A percentile compares a stretch with the other conserved stretches of the same genome.
Conservation (phyloP, 2,888 invertebrate genomes). For the Tethea ocularis region DNA sequence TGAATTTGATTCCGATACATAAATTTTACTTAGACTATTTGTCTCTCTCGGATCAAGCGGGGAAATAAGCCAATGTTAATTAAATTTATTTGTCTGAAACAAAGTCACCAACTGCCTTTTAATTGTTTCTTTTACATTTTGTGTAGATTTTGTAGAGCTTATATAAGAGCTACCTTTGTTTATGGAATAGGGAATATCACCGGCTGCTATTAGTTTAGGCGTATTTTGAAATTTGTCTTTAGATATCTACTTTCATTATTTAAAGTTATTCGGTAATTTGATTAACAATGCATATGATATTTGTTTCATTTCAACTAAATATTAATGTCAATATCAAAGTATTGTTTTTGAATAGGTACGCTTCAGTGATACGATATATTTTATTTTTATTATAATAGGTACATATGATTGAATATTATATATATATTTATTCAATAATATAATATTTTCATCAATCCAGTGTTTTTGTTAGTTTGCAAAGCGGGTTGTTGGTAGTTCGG, state of each 20-base stretch:
- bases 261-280: too few species aligned
- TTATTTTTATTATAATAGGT: too few species aligned
- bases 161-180: background rate
- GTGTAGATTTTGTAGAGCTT: constrained; percentile 14
- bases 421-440: too few species aligned
- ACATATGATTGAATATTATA: too few species aligned
- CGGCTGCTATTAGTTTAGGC: background rate
- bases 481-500: constrained; percentile 11
- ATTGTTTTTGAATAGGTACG: too few species aligned
- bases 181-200: background rate
- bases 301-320: too few species aligned
- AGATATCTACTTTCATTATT: too few species aligned
- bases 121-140: constrained; percentile 63
- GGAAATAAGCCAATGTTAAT: constrained; percentile 77
- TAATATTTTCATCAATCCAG: too few species aligned
- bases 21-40: constrained; percentile 83
- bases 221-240: background rate
- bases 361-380: too few species aligned
- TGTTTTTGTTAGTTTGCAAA: too few species aligned
- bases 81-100: constrained; percentile 76
- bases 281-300: too few species aligned
- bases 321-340: too few species aligned
- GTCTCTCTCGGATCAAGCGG: constrained; percentile 78
- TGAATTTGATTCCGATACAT: constrained; percentile 83
- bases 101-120: constrained; percentile 67